Conservation (phyloP, 2,113 vertebrate species). For the Phasianus colchicus region DNA sequence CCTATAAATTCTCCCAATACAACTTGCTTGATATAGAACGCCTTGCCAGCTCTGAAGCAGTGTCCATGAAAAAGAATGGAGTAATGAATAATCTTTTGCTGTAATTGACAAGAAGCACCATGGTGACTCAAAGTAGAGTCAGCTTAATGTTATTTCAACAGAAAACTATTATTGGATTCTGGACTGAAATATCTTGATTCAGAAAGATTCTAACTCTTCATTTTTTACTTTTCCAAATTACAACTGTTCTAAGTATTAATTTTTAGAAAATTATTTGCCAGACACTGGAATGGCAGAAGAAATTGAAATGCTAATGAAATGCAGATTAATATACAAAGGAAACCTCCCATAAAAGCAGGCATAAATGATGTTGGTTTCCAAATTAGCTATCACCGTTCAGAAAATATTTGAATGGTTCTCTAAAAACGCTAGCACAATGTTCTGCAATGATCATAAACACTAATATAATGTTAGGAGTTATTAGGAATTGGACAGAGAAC, state of each 20-base stretch:
- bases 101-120: neutral
- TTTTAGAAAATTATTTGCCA: neutral
- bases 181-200: neutral
- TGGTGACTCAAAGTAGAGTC: neutral
- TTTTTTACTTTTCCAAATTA: neutral
- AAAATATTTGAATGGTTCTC: slow-evolving; percentile 1
- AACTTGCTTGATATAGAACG: neutral
- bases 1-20: neutral
- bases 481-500: neutral
- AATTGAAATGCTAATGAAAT: neutral
- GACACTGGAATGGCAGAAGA: neutral
- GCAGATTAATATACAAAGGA: neutral
- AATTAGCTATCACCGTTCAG: slow-evolving; percentile 23
- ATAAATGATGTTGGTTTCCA: slow-evolving; percentile 19
- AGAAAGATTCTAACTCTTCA: neutral
- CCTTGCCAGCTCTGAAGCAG: neutral
- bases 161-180: neutral
- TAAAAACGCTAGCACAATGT: neutral
- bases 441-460: neutral
- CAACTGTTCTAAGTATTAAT: neutral
- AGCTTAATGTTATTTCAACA: neutral
- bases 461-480: slow-evolving; percentile 3
- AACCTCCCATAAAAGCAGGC: neutral
- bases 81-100: neutral
- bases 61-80: neutral